A percentile compares a stretch with the other conserved stretches of the same genome.
phyloP scores from a whole-genome alignment of 2,797 vertebrate genomes.

The Muscicapa comitata region DNA sequence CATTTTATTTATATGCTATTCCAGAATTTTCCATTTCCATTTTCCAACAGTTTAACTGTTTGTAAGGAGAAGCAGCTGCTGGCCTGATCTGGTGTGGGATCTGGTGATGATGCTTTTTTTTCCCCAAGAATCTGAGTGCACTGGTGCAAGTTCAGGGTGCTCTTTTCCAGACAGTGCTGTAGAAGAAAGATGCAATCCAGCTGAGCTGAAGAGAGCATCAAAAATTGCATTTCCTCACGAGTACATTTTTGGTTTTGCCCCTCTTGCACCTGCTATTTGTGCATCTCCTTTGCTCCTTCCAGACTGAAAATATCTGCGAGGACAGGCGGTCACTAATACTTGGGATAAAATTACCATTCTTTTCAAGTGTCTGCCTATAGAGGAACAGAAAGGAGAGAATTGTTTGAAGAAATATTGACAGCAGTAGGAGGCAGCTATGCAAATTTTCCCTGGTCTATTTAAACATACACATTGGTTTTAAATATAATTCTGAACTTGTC shows the following conservation, averaged over 20 bases:
- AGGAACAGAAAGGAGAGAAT: neutral
- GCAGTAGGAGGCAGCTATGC: constrained; percentile 36
- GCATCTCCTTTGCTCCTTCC: neutral
- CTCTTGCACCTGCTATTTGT: neutral
- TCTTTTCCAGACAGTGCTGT: neutral
- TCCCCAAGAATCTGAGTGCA: neutral
- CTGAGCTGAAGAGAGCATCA: neutral
- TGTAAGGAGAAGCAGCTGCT: neutral
- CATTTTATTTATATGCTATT: neutral
- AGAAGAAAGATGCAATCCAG: neutral
- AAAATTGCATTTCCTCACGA: neutral
- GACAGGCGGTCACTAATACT: constrained; percentile 22
- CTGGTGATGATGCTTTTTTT: neutral
- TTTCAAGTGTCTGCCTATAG: neutral
- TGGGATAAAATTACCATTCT: constrained; percentile 27
- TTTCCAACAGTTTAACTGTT: neutral
- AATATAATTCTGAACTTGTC: constrained; percentile 52
- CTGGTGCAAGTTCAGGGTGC: neutral
- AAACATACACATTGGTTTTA: constrained; percentile 21
- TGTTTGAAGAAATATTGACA: neutral
- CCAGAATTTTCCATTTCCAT: neutral
- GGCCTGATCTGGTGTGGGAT: neutral
- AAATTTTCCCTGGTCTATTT: constrained; percentile 35
- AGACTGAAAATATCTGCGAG: constrained; percentile 22
- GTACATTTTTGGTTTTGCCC: neutral